phyloP scores from a whole-genome alignment of 2,888 invertebrate genomes.

The Drosophila helvetica region DNA sequence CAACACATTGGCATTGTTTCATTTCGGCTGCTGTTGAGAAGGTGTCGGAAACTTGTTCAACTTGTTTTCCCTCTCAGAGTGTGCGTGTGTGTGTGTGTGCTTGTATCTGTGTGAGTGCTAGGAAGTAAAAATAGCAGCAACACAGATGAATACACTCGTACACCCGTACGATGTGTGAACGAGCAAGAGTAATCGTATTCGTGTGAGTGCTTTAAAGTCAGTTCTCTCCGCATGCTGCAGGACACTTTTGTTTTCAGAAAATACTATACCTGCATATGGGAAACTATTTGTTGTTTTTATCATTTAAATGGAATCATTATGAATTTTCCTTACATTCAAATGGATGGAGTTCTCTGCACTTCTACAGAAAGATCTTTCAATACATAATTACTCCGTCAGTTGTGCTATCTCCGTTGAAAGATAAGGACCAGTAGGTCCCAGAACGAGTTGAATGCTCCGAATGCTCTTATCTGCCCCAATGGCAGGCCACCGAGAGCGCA shows the following conservation, averaged over 20 bases:
- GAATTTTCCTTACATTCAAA: not conserved
- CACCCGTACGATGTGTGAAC: not conserved
- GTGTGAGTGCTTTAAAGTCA: not conserved
- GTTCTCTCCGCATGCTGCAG: constrained; percentile 36
- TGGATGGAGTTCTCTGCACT: not conserved
- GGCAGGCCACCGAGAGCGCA: constrained; percentile 31
- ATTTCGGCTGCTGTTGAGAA: constrained; percentile 47
- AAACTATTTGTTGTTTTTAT: not conserved
- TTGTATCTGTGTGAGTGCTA: not conserved
- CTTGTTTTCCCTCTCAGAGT: constrained; percentile 61
- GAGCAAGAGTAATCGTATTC: not conserved
- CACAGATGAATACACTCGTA: constrained; percentile 8
- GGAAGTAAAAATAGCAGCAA: constrained; percentile 25
- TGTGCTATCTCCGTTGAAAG: not conserved
- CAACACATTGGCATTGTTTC: constrained; percentile 63
- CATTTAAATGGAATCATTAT: not conserved
- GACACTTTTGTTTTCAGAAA: constrained; percentile 19
- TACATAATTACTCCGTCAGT: not conserved
- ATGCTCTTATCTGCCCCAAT: not conserved
- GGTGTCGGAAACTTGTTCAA: constrained; percentile 80
- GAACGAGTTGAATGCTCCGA: constrained; percentile 17
- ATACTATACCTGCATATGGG: not conserved
- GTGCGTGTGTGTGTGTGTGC: constrained; percentile 20
- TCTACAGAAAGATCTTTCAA: not conserved
- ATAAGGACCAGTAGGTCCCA: not conserved